Base-by-base conservation (phyloP, 2,797 vertebrate species). In the Pseudomugil tenellus region DNA sequence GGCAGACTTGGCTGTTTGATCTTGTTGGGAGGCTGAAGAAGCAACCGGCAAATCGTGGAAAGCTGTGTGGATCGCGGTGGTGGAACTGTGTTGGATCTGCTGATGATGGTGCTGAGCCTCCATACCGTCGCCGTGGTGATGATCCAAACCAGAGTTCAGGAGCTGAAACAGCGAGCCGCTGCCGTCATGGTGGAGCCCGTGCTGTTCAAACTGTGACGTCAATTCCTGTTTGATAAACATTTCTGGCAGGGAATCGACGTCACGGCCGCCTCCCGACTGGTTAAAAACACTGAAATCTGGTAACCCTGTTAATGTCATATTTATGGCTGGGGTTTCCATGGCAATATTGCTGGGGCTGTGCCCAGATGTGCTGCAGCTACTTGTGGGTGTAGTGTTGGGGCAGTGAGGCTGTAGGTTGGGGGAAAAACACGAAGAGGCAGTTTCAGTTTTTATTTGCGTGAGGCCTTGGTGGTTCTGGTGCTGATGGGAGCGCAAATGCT, bases 271-370 rank as follows among this genome's bases (percentile, higher is more conserved):
- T 13, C 80, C 89, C 14, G 96, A 92, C 25, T 92, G 87, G 89
- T 93, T 97, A 91, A 99, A 99, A 89, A 98, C 96, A 91, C 96
- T 98, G 90, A 99, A 99, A 84, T 99, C 96, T 0, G 97, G 98
- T 59, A 99, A 94, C 65, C 96, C 90, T 63, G 96, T 93, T 61
- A 90, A 46, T 19, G 87, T 68, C 89, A 92, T 88, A 76, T 85
- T 85, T 74, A 89, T 78, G 64, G 86, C 63, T 23, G 88, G 65
- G 49, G 83, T 74, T 63, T 90, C 91, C 89, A 89, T 88, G 54
- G 78, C 58, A 2, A 85, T 65, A 1, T 34, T 25, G 48, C 77
- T 52, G 4, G 68, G 66, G 49, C 70, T 59, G 80, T 84, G 83
- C 32, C 83, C 80, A 0, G 85, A 76, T 53, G 86, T 76, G 75